Percentiles rank a stretch among this genome's conserved stretches.
Conservation (phyloP, 2,888 invertebrate species). For the Epinotia bilunana region DNA sequence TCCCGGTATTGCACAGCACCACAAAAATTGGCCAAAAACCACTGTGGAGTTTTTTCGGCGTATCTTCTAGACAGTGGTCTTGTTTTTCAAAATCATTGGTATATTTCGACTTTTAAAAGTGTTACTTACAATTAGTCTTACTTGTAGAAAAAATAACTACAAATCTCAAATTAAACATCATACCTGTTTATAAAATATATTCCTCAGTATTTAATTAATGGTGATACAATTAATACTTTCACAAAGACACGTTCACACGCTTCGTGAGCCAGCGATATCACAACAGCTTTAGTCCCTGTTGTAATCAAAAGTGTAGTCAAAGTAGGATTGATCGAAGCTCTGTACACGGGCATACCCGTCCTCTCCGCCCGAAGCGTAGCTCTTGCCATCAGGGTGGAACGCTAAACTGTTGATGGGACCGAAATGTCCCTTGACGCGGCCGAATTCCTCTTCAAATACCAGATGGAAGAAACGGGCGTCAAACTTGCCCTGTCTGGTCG, state of each 20-base stretch:
- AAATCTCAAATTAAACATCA: slow-evolving; percentile 7
- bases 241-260: background rate
- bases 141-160: background rate
- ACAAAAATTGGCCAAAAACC: no score
- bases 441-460: slow-evolving; percentile 98
- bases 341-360: slow-evolving; percentile 99
- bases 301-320: slow-evolving; percentile 97
- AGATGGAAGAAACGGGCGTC: slow-evolving; percentile 97
- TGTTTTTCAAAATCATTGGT: no score
- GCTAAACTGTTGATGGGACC: slow-evolving; percentile 99
- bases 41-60: no score
- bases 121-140: no score
- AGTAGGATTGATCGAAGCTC: slow-evolving; percentile 97
- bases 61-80: no score
- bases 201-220: background rate
- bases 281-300: slow-evolving; percentile 70
- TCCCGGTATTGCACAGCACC: no score
- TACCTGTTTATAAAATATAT: slow-evolving; percentile 26
- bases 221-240: slow-evolving; percentile 37
- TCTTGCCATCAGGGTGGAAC: slow-evolving; percentile 99
- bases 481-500: slow-evolving; percentile 97
- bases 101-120: no score
- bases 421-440: slow-evolving; percentile 99
- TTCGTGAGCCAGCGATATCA: slow-evolving; percentile 1
- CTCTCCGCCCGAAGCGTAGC: slow-evolving; percentile 98